These are phyloP conservation scores for Xestia c-nigrum DNA, from an alignment of 2,888 invertebrate species.

Conservation along the genomic window DNA sequence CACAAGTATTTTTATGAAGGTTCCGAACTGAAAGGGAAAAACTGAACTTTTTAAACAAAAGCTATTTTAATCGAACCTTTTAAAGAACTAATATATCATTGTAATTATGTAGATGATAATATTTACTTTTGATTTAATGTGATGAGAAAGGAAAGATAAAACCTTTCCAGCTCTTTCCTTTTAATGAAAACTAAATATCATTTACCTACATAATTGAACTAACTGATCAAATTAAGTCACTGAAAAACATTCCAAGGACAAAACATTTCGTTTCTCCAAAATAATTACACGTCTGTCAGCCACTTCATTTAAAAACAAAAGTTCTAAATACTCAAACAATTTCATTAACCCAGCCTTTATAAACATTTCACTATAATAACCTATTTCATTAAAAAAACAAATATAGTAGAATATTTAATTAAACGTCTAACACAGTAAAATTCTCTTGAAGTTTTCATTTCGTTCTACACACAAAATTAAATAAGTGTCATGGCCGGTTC, in stretches of 20 bases:
- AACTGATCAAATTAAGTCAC: background rate
- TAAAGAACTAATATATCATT: too few species aligned
- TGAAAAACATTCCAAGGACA: background rate
- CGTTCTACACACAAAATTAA: slow-evolving; percentile 67
- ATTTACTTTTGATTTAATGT: too few species aligned
- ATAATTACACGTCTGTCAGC: background rate
- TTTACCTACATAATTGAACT: background rate
- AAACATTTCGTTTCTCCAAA: background rate
- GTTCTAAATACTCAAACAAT: background rate
- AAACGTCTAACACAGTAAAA: slow-evolving; percentile 70
- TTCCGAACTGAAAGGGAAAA: background rate
- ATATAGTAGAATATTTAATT: slow-evolving; percentile 67
- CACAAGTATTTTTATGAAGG: background rate
- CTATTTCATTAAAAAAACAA: slow-evolving; percentile 50
- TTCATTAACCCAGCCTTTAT: slow-evolving; percentile 10
- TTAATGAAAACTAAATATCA: background rate
- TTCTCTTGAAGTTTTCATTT: slow-evolving; percentile 70
- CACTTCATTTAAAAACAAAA: slow-evolving; percentile 7
- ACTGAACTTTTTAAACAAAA: background rate
- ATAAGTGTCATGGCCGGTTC: slow-evolving; percentile 67
- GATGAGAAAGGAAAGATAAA: too few species aligned
- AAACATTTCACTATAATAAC: background rate
- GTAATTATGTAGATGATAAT: too few species aligned
- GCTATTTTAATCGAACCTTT: too few species aligned
- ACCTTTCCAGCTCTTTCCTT: too few species aligned